Conservation (phyloP, 2,888 invertebrate genomes). For the Oxycera nigricornis region DNA sequence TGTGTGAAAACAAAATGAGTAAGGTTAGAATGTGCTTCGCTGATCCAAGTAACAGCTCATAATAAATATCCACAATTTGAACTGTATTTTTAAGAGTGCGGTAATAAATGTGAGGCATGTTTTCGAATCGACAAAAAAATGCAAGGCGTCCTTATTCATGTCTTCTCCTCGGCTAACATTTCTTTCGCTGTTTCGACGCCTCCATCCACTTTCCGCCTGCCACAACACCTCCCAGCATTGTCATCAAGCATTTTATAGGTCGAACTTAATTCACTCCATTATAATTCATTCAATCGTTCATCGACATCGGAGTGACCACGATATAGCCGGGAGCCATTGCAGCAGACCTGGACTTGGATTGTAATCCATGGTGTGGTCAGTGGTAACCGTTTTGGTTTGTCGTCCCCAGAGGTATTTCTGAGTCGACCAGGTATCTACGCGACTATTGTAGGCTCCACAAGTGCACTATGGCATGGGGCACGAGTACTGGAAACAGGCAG, state of each 20-base stretch:
- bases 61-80: too few species aligned
- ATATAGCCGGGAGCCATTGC: not conserved
- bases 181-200: not conserved
- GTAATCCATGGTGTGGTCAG: constrained; percentile 17
- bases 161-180: too few species aligned
- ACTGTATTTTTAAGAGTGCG: too few species aligned
- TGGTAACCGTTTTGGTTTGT: not conserved
- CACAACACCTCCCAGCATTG: not conserved
- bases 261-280: constrained; percentile 4
- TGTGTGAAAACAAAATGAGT: too few species aligned
- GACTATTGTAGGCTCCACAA: not conserved
- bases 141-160: too few species aligned
- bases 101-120: too few species aligned
- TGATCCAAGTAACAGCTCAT: too few species aligned
- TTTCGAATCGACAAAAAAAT: too few species aligned
- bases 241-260: constrained; percentile 4
- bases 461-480: not conserved
- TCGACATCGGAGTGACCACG: constrained; percentile 28
- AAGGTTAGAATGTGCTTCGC: too few species aligned
- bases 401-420: not conserved
- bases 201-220: not conserved
- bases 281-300: constrained; percentile 27
- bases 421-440: too few species aligned
- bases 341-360: too few species aligned
- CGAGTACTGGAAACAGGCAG: not conserved